Evolutionary conservation across 2,888 invertebrate species (phyloP).

Genomic region (Neoitamus cyanurus): DNA sequence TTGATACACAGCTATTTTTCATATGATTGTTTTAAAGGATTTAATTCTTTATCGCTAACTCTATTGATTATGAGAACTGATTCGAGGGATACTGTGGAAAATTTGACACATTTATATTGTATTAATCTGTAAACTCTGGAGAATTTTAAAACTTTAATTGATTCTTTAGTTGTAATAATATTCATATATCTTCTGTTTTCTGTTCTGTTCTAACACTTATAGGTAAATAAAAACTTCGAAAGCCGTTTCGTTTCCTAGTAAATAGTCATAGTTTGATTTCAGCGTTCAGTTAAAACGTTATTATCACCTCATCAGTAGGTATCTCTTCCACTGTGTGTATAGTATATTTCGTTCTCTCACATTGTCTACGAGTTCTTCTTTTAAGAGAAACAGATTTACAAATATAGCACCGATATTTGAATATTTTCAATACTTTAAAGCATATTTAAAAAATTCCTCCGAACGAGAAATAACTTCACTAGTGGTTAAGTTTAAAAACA

Average conservation of each 20-base stretch:
- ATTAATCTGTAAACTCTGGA: constrained; percentile 15
- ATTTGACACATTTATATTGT: constrained; percentile 49
- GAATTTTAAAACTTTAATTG: not conserved
- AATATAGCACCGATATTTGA: constrained; percentile 48
- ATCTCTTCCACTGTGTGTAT: constrained; percentile 26
- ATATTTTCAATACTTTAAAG: constrained; percentile 41
- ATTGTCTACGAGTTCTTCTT: constrained; percentile 20
- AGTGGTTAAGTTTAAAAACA: constrained; percentile 14
- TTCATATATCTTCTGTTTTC: not conserved
- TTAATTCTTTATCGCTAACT: constrained; percentile 20
- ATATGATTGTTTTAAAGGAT: constrained; percentile 37
- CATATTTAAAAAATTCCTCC: constrained; percentile 36
- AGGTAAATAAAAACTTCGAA: constrained; percentile 25
- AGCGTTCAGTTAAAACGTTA: constrained; percentile 18
- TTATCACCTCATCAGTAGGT: constrained; percentile 13
- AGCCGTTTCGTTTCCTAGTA: constrained; percentile 22
- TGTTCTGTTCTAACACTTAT: constrained; percentile 6
- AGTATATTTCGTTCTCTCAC: not conserved
- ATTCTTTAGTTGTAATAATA: constrained; percentile 7
- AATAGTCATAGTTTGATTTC: constrained; percentile 10
- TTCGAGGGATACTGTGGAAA: constrained; percentile 35
- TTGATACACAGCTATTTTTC: constrained; percentile 28
- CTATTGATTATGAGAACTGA: constrained; percentile 19
- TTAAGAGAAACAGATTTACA: constrained; percentile 37
- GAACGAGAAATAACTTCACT: constrained; percentile 25